phyloP scores from a whole-genome alignment of 2,888 invertebrate genomes.

The Mythimna pallens region DNA sequence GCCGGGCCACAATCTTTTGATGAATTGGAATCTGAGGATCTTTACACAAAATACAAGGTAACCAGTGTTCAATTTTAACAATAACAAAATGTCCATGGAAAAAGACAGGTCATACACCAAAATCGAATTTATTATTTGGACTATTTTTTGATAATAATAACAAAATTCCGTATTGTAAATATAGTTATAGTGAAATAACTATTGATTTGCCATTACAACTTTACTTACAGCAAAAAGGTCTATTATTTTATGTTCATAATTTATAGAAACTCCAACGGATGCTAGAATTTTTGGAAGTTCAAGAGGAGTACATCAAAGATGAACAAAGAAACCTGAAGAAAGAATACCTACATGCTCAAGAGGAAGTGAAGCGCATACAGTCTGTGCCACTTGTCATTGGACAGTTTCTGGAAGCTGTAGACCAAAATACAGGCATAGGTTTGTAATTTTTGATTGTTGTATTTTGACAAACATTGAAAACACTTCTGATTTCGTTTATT shows the following conservation, averaged over 20 bases:
- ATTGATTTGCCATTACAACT: neutral
- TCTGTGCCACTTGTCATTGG: constrained; percentile 99
- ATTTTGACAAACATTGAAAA: neutral
- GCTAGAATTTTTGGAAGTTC: constrained; percentile 99
- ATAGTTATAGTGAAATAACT: neutral
- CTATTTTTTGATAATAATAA: too few relatives aligned
- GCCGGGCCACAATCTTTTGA: constrained; percentile 94
- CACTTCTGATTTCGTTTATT: neutral
- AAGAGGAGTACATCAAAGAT: constrained; percentile 99
- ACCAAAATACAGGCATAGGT: constrained; percentile 99
- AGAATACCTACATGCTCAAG: constrained; percentile 99
- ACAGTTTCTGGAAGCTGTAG: constrained; percentile 99
- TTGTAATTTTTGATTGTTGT: constrained; percentile 22
- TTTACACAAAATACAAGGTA: constrained; percentile 99
- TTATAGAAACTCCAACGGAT: constrained; percentile 97
- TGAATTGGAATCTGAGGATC: constrained; percentile 97
- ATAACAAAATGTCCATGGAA: neutral
- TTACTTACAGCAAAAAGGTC: neutral
- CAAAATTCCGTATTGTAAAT: too few relatives aligned
- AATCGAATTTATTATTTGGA: too few relatives aligned
- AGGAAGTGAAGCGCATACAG: constrained; percentile 99
- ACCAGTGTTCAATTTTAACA: neutral
- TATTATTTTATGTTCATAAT: constrained; percentile 1
- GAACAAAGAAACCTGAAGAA: constrained; percentile 99
- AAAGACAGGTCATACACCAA: neutral